Conservation (phyloP, 2,113 vertebrate species). For the Myanophis thanlyinensis region DNA sequence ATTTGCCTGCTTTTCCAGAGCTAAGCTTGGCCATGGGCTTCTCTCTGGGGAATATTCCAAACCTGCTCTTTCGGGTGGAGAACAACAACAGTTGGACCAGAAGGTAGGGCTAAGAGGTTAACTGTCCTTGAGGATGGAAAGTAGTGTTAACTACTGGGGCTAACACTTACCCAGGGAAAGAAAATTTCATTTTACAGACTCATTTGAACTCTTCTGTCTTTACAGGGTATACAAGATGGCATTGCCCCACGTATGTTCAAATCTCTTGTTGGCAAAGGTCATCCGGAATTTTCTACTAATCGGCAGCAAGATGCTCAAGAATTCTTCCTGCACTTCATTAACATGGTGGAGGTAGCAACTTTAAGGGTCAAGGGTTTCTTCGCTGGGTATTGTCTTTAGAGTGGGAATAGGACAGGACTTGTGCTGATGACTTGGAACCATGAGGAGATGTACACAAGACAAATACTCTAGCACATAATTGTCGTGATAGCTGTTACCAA, state of each 20-base stretch:
- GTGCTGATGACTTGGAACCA: neutral
- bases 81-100: constrained; percentile 81
- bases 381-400: fast-evolving
- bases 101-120: constrained; percentile 70
- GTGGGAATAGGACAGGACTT: neutral
- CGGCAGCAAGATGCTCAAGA: constrained; percentile 98
- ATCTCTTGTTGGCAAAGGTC: constrained; percentile 91
- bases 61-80: constrained; percentile 80
- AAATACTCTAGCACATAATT: neutral
- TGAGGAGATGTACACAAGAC: neutral
- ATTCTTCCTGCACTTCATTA: constrained; percentile 98
- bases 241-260: constrained; percentile 98
- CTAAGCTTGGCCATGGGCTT: constrained; percentile 92
- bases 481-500: neutral
- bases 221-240: constrained; percentile 90
- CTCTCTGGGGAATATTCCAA: constrained; percentile 97
- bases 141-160: fast-evolving
- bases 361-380: neutral
- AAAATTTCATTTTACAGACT: neutral
- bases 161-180: neutral
- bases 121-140: fast-evolving
- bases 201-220: neutral
- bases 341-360: constrained; percentile 94
- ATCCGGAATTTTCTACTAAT: constrained; percentile 97
- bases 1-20: constrained; percentile 70